These are phyloP conservation scores for Tachuris rubrigastra DNA, from an alignment of 2,113 vertebrate genomes.

Conservation along the genomic window DNA sequence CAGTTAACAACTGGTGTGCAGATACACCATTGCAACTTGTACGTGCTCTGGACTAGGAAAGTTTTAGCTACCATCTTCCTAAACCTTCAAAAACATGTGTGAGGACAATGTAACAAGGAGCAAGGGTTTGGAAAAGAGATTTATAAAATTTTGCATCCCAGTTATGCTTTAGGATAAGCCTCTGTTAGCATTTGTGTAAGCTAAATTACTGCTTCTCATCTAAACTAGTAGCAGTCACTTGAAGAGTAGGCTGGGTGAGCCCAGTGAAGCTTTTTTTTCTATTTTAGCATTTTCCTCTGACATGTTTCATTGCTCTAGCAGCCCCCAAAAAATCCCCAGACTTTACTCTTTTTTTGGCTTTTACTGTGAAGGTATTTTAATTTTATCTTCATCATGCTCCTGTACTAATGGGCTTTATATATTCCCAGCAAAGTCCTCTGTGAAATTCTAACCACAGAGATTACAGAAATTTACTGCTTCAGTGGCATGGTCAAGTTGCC, in stretches of 20 bases:
- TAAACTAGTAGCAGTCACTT: neutral
- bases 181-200: neutral
- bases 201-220: neutral
- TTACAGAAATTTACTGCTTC: constrained; percentile 62
- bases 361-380: constrained; percentile 30
- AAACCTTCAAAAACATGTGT: neutral
- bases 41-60: rapidly evolving
- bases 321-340: neutral
- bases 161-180: neutral
- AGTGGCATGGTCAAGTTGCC: constrained; percentile 44
- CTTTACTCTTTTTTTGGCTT: neutral
- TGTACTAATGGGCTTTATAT: constrained; percentile 32
- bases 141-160: neutral
- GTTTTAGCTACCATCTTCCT: neutral
- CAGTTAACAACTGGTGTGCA: rapidly evolving
- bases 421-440: constrained; percentile 33
- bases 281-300: neutral
- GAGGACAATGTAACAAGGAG: neutral
- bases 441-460: constrained; percentile 57
- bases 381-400: constrained; percentile 20
- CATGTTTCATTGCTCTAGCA: neutral
- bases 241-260: neutral
- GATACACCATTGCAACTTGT: neutral
- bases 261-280: neutral
- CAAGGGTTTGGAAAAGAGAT: neutral